These are phyloP conservation scores for Podiceps cristatus DNA, from an alignment of 2,113 vertebrate genomes.

Conservation along the genomic window DNA sequence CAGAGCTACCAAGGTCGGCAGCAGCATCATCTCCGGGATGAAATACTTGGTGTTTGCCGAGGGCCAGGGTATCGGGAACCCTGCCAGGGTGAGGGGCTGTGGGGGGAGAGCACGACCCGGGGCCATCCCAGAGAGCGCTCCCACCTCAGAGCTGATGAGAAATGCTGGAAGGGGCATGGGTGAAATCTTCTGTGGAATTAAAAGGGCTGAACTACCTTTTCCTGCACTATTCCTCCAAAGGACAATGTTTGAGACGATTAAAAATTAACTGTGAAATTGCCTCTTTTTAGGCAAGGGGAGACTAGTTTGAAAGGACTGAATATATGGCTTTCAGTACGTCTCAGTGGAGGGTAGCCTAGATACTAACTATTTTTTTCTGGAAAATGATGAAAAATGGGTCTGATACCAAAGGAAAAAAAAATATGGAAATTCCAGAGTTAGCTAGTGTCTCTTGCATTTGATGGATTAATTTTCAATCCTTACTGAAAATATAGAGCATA, in stretches of 20 bases:
- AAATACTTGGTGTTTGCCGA: rapidly evolving
- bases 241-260: neutral
- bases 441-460: neutral
- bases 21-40: neutral
- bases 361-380: neutral
- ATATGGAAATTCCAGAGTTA: neutral
- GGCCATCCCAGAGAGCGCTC: rapidly evolving
- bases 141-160: neutral
- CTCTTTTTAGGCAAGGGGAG: neutral
- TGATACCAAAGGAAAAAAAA: neutral
- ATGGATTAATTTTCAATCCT: neutral
- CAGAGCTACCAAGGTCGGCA: rapidly evolving
- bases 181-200: neutral
- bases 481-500: neutral
- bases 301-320: neutral
- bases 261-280: neutral
- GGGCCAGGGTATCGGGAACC: neutral
- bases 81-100: neutral
- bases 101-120: rapidly evolving
- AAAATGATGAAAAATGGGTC: neutral
- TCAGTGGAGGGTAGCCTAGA: neutral
- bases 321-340: neutral
- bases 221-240: neutral
- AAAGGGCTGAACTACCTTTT: neutral
- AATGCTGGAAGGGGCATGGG: rapidly evolving